Evolutionary conservation across 2,888 invertebrate species (phyloP).

Genomic region (Diplazon laetatorius): DNA sequence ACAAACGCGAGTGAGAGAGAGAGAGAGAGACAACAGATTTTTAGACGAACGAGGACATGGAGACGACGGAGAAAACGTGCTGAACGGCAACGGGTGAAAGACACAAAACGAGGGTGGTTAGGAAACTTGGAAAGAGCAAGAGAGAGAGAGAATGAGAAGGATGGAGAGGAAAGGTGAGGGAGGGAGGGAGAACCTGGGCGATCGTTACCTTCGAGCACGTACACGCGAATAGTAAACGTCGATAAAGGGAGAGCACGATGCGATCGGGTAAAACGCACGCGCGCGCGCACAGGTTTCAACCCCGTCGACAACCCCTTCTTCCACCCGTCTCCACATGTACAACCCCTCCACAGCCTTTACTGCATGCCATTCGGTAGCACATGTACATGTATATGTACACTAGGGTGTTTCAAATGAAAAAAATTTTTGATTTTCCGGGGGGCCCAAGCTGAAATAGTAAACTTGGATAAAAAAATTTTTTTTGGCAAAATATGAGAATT

Average conservation of each 20-base stretch:
- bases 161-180: constrained; percentile 38
- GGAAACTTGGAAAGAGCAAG: constrained; percentile 47
- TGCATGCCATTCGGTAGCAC: constrained; percentile 4
- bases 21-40: no score
- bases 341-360: constrained; percentile 3
- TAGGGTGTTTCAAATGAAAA: no score
- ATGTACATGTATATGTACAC: no score
- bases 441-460: no score
- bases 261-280: constrained; percentile 55
- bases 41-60: constrained; percentile 36
- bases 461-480: no score
- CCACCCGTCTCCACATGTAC: constrained; percentile 16
- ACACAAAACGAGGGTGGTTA: constrained; percentile 21
- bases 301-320: constrained; percentile 16
- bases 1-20: constrained; percentile 39
- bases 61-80: constrained; percentile 45
- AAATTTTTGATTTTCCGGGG: no score
- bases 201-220: constrained; percentile 60
- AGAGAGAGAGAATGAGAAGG: constrained; percentile 46
- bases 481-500: no score
- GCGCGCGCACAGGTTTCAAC: constrained; percentile 48
- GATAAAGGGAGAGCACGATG: constrained; percentile 53
- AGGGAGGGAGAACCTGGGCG: constrained; percentile 56
- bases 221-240: constrained; percentile 59
- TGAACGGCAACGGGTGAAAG: constrained; percentile 28